A percentile compares a stretch with the other conserved stretches of the same genome.
Evolutionary conservation across 53 echinoderm and acorn worm genomes (phyloP).

Genomic region (Actinopyga echinites): DNA sequence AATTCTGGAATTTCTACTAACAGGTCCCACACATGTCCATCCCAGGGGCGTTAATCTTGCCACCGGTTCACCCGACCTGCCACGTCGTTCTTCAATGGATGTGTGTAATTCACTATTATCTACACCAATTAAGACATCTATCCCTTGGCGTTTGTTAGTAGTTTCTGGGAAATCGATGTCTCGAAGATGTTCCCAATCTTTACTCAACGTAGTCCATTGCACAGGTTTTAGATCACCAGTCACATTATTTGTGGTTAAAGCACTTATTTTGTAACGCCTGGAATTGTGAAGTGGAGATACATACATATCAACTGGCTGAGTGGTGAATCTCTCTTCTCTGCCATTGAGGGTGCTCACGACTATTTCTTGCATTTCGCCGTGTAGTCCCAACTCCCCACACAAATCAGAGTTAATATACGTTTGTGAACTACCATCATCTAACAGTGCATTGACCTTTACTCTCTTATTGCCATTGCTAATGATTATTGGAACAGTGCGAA

Average conservation of each 20-base stretch:
- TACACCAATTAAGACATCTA: background rate
- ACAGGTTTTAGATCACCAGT: background rate
- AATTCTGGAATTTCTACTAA: background rate
- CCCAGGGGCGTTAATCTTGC: background rate
- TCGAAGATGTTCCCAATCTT: background rate
- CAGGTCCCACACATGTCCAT: background rate
- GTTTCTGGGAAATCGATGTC: background rate
- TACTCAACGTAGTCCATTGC: background rate
- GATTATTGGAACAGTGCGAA: background rate
- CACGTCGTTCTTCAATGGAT: background rate
- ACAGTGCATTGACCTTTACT: background rate
- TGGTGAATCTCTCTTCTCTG: too few species aligned
- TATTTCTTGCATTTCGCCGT: background rate
- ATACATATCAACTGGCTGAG: background rate
- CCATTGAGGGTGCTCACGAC: too few species aligned
- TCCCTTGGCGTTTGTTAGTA: background rate
- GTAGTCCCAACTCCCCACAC: conserved; percentile 26
- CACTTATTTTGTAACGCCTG: background rate
- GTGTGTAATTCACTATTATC: background rate
- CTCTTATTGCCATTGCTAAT: background rate
- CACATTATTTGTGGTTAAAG: background rate
- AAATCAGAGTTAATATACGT: conserved; percentile 5
- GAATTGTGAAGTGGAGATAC: background rate
- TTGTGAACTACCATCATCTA: conserved; percentile 12
- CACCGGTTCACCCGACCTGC: background rate